Evolutionary conservation across 2,113 vertebrate species (phyloP), one percentile per base, ranked within the genome.

Genomic region (Chaetodon auriga): DNA sequence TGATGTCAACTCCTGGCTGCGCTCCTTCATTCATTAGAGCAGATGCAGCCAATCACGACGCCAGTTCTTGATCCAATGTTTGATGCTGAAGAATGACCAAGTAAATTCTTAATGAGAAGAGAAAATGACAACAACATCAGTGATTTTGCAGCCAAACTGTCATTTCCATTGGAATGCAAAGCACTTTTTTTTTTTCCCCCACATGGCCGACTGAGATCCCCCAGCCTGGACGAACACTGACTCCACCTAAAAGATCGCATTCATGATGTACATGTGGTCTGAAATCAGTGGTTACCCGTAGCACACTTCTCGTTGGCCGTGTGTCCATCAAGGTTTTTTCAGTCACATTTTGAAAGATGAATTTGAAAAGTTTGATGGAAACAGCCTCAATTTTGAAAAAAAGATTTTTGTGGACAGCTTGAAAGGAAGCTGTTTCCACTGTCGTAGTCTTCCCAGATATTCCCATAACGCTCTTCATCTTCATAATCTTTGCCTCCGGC

Each of bases 1-100:
- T 84, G 62, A 84, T 70, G 68, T 89, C 80, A 75, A 9, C 48
- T 46, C 23, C 77, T 82, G 78, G 82, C 82, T 38, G 25, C 15
- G 7, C 7, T 21, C 54, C 58, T 55, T 38, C 60, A 79, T 55
- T 38, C 60, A 79, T 75, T 25, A 21, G 77, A 80, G 49, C 80
- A 83, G 74, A 85, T 73, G 41, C 49, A 70, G 5, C 23, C 43
- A 55, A 63, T 75, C 43, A 58, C 48, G 51, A 36, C 65, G 30
- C 46, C 23, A 49, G 2, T 12, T 58, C 46, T 10, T 46, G 60
- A 73, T 66, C 49, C 48, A 78, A 61, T 73, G 38, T 80, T 15
- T 60, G 68, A 69, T n/a, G 36, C 18, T 57, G 8, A 66, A 46
- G 15, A 72, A 66, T 49, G 63, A 69, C 25, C 51, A 68, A 79